A percentile compares a stretch with the other conserved stretches of the same genome.
Conservation (phyloP, 1,140 invertebrate species). For the Formica selysi region DNA sequence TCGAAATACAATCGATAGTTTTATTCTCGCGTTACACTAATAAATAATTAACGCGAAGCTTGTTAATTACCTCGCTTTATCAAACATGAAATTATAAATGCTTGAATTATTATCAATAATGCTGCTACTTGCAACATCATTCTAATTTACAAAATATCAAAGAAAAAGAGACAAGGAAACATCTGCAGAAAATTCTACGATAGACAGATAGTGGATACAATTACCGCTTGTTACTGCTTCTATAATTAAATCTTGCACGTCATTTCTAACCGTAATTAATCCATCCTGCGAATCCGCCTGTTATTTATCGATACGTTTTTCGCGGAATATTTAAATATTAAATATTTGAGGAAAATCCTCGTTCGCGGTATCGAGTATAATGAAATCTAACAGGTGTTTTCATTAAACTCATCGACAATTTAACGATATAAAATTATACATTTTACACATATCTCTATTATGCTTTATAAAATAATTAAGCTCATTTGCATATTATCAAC, state of each 20-base stretch:
- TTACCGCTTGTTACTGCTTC: neutral
- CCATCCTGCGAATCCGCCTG: neutral
- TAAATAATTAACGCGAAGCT: constrained; percentile 24
- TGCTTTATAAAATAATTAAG: constrained; percentile 14
- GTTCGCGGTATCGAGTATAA: neutral
- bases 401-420: constrained; percentile 36
- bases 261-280: neutral
- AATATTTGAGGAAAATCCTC: neutral
- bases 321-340: constrained; percentile 6
- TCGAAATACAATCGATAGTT: constrained; percentile 1
- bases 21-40: neutral
- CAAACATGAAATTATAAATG: too few relatives aligned
- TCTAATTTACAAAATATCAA: too few relatives aligned
- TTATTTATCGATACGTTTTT: neutral
- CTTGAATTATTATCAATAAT: neutral
- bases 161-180: neutral
- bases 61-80: constrained; percentile 15
- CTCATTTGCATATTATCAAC: constrained; percentile 21
- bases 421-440: neutral
- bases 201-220: neutral
- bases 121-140: neutral
- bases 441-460: constrained; percentile 1
- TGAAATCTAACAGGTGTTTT: constrained; percentile 50
- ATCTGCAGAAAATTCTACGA: too few relatives aligned
- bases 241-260: neutral